Percentiles rank a stretch among this genome's conserved stretches.
Evolutionary conservation across 2,113 vertebrate genomes (phyloP).

Genomic region (Antennarius striatus): DNA sequence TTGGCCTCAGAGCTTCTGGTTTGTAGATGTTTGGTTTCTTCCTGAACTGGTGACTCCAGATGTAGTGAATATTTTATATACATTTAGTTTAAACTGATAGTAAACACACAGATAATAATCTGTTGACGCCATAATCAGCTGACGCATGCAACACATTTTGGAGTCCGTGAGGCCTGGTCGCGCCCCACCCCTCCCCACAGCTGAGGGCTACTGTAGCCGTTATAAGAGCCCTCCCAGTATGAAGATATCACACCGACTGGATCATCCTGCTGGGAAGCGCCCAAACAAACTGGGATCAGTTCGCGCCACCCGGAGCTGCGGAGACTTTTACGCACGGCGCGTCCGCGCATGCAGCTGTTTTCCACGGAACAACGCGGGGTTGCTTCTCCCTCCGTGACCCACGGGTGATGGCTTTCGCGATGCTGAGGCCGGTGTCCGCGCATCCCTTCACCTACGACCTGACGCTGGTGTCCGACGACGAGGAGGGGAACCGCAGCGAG

Average conservation of each 20-base stretch:
- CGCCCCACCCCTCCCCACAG: slow-evolving; percentile 42
- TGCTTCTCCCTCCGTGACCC: neutral
- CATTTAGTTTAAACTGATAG: neutral
- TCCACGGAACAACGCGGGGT: slow-evolving; percentile 3
- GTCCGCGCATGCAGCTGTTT: slow-evolving; percentile 9
- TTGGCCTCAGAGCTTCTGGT: no score
- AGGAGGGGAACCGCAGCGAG: slow-evolving; percentile 85
- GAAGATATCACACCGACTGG: slow-evolving; percentile 13
- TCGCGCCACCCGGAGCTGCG: neutral
- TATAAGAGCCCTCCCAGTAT: slow-evolving; percentile 53
- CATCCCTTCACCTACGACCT: slow-evolving; percentile 84
- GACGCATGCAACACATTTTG: slow-evolving; percentile 26
- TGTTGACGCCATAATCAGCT: neutral
- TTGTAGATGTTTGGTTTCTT: no score
- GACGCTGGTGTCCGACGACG: slow-evolving; percentile 83
- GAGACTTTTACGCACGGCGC: slow-evolving; percentile 31
- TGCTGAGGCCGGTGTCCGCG: slow-evolving; percentile 84
- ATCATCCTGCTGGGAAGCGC: slow-evolving; percentile 24
- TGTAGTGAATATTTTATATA: no score
- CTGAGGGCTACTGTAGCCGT: slow-evolving; percentile 14
- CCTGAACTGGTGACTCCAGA: no score
- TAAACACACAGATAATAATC: no score
- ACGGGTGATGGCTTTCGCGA: slow-evolving; percentile 84
- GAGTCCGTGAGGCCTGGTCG: slow-evolving; percentile 10
- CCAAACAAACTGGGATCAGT: slow-evolving; percentile 8